Percentiles rank a stretch among this genome's conserved stretches.
Conservation (phyloP, 2,888 invertebrate species). For the Tenthredo mesomela region DNA sequence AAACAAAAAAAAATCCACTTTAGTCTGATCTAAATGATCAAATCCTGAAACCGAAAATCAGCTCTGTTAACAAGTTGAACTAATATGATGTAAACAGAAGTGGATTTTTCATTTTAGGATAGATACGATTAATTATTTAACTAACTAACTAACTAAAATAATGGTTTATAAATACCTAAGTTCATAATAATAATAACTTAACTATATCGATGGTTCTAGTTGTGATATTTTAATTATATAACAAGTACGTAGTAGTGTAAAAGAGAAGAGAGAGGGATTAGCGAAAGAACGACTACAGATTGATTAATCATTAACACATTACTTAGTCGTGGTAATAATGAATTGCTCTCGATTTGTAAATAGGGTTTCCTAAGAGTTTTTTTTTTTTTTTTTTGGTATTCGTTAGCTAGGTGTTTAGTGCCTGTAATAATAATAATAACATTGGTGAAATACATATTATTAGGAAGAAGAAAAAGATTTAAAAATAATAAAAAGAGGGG, state of each 20-base stretch:
- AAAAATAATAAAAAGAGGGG: slow-evolving; percentile 43
- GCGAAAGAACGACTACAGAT: not conserved
- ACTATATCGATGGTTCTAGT: slow-evolving; percentile 75
- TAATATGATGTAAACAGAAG: not conserved
- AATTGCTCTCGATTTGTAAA: slow-evolving; percentile 52
- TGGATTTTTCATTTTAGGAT: not conserved
- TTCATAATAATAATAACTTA: slow-evolving; percentile 12
- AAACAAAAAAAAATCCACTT: too few relatives aligned
- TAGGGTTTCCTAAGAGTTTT: slow-evolving; percentile 55
- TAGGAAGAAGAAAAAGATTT: slow-evolving; percentile 49
- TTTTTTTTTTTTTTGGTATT: slow-evolving; percentile 57
- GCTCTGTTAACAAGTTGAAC: not conserved
- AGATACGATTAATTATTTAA: slow-evolving; percentile 34
- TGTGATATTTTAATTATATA: slow-evolving; percentile 75
- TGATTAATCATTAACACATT: slow-evolving; percentile 31
- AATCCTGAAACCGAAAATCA: not conserved
- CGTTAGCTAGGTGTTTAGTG: slow-evolving; percentile 73
- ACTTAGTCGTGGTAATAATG: not conserved
- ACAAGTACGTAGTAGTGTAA: slow-evolving; percentile 29
- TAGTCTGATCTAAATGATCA: not conserved
- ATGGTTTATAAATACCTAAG: slow-evolving; percentile 50
- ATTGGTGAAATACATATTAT: not conserved
- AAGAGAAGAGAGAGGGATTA: slow-evolving; percentile 6
- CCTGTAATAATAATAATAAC: slow-evolving; percentile 59
- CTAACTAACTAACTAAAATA: slow-evolving; percentile 33